Percentiles rank a stretch among this genome's conserved stretches.
phyloP scores from a whole-genome alignment of 2,888 invertebrate species.

The Schizotus pectinicornis region DNA sequence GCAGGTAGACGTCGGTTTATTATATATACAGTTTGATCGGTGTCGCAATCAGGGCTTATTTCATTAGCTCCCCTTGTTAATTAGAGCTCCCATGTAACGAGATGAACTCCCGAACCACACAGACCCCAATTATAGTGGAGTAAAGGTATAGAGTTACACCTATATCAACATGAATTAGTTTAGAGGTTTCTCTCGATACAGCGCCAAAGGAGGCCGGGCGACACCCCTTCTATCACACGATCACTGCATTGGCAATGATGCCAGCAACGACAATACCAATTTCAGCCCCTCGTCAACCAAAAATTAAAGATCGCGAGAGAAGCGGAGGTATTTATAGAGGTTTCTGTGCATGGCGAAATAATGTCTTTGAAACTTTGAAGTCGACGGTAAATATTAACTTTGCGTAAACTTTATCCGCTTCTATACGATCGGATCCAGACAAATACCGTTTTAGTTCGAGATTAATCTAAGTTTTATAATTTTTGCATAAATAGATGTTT shows the following conservation, averaged over 20 bases:
- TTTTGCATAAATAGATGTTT: conserved; percentile 21
- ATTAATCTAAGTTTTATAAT: conserved; percentile 29
- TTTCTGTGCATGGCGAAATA: not conserved
- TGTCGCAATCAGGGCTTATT: conserved; percentile 58
- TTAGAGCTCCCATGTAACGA: conserved; percentile 55
- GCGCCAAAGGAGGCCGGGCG: conserved; percentile 21
- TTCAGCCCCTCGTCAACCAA: too few relatives aligned
- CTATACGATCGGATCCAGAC: conserved; percentile 5
- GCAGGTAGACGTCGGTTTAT: conserved; percentile 36
- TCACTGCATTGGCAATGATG: conserved; percentile 20
- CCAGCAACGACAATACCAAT: too few relatives aligned
- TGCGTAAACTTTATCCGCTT: conserved; percentile 15
- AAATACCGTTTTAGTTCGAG: conserved; percentile 4
- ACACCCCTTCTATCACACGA: conserved; percentile 20
- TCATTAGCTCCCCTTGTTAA: conserved; percentile 58
- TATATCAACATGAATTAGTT: conserved; percentile 48
- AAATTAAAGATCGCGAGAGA: too few relatives aligned
- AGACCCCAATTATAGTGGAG: conserved; percentile 52
- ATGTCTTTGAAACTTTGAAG: conserved; percentile 11
- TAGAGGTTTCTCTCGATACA: conserved; percentile 37
- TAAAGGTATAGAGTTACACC: conserved; percentile 47
- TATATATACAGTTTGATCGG: conserved; percentile 50
- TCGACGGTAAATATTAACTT: conserved; percentile 22
- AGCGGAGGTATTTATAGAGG: too few relatives aligned
- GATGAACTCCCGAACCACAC: conserved; percentile 53